Evolutionary conservation across 2,888 invertebrate genomes (phyloP).

Genomic region (Pterostichus madidus): DNA sequence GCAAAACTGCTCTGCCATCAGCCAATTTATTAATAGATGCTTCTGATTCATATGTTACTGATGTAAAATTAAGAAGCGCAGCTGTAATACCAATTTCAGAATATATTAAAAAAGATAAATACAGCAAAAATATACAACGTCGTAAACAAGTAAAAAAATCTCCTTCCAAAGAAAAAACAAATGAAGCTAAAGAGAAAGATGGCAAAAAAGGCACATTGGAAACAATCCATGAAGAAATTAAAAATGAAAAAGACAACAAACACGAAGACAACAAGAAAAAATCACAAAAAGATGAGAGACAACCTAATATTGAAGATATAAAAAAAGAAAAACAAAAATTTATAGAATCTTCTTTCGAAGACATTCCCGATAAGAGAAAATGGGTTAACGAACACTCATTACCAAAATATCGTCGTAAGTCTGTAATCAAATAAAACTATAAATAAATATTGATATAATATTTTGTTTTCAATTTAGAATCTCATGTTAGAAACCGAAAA

Average conservation of each 20-base stretch:
- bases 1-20: constrained; percentile 26
- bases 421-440: no score
- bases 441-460: not conserved
- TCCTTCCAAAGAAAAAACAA: not conserved
- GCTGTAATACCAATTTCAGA: constrained; percentile 58
- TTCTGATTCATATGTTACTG: constrained; percentile 54
- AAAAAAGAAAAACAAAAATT: constrained; percentile 40
- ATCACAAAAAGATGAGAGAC: not conserved
- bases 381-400: constrained; percentile 8
- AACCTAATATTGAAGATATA: not conserved
- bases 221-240: not conserved
- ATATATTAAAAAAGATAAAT: constrained; percentile 57
- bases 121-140: constrained; percentile 29
- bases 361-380: constrained; percentile 32
- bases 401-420: constrained; percentile 22
- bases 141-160: not conserved
- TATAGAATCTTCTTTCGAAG: constrained; percentile 36
- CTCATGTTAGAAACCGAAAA: not conserved
- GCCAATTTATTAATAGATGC: constrained; percentile 54
- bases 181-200: not conserved
- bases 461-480: no score
- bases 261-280: not conserved
- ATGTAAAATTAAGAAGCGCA: constrained; percentile 46
- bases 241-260: not conserved
- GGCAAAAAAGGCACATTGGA: not conserved